Evolutionary conservation across 2,888 invertebrate genomes (phyloP), one percentile per base, ranked within the genome.

Genomic region (Zaprionus bogoriensis): DNA sequence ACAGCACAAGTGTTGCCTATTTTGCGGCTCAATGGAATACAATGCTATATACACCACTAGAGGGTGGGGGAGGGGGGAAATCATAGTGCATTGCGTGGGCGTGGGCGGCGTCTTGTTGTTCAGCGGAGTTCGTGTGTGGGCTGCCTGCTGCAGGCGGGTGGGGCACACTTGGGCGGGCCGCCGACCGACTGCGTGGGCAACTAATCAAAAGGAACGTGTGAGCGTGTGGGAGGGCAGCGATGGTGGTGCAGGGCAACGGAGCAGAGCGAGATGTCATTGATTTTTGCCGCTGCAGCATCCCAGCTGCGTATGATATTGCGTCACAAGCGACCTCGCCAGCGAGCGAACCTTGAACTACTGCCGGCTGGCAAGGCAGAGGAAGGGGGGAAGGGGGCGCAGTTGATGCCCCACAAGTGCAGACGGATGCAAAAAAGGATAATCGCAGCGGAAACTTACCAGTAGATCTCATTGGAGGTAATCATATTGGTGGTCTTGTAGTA

Each of bases 391-490:
- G 25, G 5, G 23, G n/a, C 53, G 28, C 30, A 36, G 52, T 51
- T 54, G 70, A 72, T 66, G 74, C 65, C 74, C 30, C 53, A 73
- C 47, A 72, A 72, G 68, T 72, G 72, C 64, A 64, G 28, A 3
- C 42, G 55, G 20, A 39, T 48, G 53, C 38, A 32, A 42, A 44
- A 48, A 61, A 58, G 27, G 47, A 52, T 19, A 36, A 46, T 39
- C 44, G 10, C 19, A 25, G 30, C 25, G 10, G 12, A 51, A 32
- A 88, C 88, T 89, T 83, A 89, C 88, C 88, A 89, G 80, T 89
- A 89, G 68, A 89, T 87, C 78, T 89, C 88, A 74, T 88, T 89
- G 66, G 88, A 89, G 74, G 89, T 88, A 82, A 89, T 87, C 88
- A 89, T 89, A 79, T 87, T 88, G 78, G 87, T 76, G 83, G 86